phyloP scores from a whole-genome alignment of 2,113 vertebrate species.

The Microtus richardsoni region DNA sequence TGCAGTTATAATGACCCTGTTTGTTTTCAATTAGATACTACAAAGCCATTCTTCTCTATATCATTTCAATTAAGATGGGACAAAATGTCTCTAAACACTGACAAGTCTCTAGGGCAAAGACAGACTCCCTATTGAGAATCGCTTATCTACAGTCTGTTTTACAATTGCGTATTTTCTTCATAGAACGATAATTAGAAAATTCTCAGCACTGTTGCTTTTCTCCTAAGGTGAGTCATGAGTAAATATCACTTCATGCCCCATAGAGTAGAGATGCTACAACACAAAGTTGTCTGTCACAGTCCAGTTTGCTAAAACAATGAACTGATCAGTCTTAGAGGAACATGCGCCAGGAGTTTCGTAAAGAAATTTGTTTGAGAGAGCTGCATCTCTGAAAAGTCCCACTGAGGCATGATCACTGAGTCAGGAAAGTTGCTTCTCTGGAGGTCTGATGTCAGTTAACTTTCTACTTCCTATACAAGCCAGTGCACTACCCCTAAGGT shows the following conservation, averaged over 20 bases:
- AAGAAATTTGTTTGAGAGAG: neutral
- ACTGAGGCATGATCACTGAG: neutral
- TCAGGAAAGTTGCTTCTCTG: neutral
- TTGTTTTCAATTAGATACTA: neutral
- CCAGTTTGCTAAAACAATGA: neutral
- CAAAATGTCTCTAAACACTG: no score
- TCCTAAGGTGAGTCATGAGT: neutral
- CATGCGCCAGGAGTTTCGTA: neutral
- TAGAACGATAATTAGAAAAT: neutral
- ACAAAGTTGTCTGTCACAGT: no score
- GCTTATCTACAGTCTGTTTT: neutral
- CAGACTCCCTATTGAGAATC: neutral
- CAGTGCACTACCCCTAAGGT: neutral
- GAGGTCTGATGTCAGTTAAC: neutral
- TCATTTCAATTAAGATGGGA: neutral
- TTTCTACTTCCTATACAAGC: neutral
- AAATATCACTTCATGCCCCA: neutral
- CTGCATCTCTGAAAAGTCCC: neutral
- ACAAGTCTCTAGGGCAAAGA: neutral
- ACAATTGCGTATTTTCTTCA: neutral
- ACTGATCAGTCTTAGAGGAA: neutral
- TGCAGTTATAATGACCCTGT: neutral
- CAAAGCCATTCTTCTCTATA: neutral
- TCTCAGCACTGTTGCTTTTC: neutral
- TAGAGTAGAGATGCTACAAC: neutral